phyloP scores from a whole-genome alignment of 2,113 vertebrate species.

The Ahaetulla prasina region DNA sequence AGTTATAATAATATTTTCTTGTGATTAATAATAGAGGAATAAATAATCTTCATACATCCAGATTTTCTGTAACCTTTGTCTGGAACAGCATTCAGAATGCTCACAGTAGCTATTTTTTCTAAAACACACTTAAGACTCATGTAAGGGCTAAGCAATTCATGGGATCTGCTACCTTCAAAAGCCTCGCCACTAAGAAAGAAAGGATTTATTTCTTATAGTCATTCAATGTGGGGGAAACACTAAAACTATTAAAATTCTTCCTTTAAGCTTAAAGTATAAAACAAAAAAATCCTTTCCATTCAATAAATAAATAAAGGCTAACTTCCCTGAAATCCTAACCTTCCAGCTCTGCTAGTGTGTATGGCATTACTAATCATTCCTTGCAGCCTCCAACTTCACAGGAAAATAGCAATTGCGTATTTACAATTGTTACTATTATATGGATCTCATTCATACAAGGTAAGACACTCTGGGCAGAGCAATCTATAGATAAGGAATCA shows the following conservation, averaged over 20 bases:
- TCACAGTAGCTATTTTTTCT: background rate
- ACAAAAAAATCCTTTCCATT: background rate
- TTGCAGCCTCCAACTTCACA: background rate
- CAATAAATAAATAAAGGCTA: background rate
- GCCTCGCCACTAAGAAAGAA: background rate
- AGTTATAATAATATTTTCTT: background rate
- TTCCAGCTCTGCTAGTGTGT: background rate
- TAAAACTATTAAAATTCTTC: background rate
- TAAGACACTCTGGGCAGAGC: background rate
- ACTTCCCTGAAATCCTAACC: background rate
- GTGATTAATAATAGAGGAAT: background rate
- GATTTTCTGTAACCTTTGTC: background rate
- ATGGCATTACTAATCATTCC: background rate
- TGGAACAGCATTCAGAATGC: background rate
- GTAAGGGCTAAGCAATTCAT: background rate
- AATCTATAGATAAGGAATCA: background rate
- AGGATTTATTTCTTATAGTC: background rate
- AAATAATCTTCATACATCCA: background rate
- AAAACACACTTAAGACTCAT: background rate
- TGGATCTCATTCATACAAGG: background rate
- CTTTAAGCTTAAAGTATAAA: background rate
- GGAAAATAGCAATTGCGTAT: background rate
- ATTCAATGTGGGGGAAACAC: background rate
- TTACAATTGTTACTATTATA: background rate
- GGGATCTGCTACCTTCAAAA: background rate